These are phyloP conservation scores for Drosophila rellima DNA, from an alignment of 2,888 invertebrate species.

Conservation along the genomic window DNA sequence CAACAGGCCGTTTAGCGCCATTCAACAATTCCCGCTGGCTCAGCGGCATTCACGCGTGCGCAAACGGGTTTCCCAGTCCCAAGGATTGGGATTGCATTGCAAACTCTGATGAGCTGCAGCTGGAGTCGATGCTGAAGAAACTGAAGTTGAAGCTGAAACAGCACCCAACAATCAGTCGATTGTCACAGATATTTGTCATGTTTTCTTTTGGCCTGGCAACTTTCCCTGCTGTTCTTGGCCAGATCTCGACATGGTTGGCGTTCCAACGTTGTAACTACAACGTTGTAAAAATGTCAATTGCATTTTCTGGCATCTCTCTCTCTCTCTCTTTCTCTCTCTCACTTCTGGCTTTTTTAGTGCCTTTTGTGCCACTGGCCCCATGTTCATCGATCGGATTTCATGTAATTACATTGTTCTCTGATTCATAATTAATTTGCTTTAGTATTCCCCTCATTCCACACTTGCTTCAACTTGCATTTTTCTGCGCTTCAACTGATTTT, in stretches of 20 bases:
- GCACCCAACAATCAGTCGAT: constrained; percentile 76
- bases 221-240: constrained; percentile 74
- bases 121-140: constrained; percentile 21
- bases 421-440: constrained; percentile 82
- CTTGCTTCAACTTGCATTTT: constrained; percentile 59
- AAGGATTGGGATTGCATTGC: constrained; percentile 1
- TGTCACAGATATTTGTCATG: constrained; percentile 82
- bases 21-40: constrained; percentile 80
- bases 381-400: constrained; percentile 82
- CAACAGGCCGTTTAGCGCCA: constrained; percentile 81
- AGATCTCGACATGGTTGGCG: constrained; percentile 56
- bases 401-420: constrained; percentile 84
- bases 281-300: constrained; percentile 83
- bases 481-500: constrained; percentile 67
- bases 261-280: constrained; percentile 60
- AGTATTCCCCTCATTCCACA: neutral
- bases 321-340: constrained; percentile 19
- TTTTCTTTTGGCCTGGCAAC: constrained; percentile 58
- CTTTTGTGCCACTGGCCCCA: constrained; percentile 61
- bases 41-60: constrained; percentile 82
- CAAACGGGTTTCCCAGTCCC: constrained; percentile 60
- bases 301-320: constrained; percentile 51
- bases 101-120: neutral
- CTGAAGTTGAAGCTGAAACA: constrained; percentile 11
- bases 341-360: constrained; percentile 36